Conservation (phyloP, 1,140 invertebrate genomes). For the Bombus waltoni region DNA sequence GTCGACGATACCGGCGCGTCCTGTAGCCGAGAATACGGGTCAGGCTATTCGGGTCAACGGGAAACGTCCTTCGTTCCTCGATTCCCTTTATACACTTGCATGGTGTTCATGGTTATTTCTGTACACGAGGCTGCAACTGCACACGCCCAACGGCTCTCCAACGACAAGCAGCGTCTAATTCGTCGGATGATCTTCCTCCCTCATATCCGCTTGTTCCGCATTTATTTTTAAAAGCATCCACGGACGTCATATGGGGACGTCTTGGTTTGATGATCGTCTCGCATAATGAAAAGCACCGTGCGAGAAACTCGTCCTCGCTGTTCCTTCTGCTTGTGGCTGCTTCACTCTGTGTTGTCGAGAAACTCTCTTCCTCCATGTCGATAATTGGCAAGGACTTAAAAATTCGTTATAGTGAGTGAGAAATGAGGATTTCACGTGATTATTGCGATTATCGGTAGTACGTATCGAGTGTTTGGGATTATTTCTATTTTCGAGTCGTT, state of each 20-base stretch:
- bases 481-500: no score
- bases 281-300: conserved; percentile 17
- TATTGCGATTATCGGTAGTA: no score
- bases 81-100: conserved; percentile 41
- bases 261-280: background rate
- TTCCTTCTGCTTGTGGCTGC: background rate
- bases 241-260: background rate
- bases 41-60: conserved; percentile 64
- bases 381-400: background rate
- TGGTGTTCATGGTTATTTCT: conserved; percentile 52
- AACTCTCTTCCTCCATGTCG: background rate
- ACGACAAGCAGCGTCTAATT: conserved; percentile 21
- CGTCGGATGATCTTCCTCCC: background rate
- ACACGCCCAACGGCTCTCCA: background rate
- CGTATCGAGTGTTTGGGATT: no score
- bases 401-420: no score
- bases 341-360: background rate
- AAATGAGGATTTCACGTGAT: no score
- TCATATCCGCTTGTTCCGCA: background rate
- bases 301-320: background rate
- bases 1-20: conserved; percentile 28
- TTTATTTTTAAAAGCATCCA: conserved; percentile 35
- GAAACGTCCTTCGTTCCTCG: conserved; percentile 39
- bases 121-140: conserved; percentile 15
- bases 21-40: conserved; percentile 55